A percentile compares a stretch with the other conserved stretches of the same genome.
These are phyloP conservation scores for Pipistrellus pipistrellus DNA, from an alignment of 2,797 vertebrate species.

Conservation along the genomic window DNA sequence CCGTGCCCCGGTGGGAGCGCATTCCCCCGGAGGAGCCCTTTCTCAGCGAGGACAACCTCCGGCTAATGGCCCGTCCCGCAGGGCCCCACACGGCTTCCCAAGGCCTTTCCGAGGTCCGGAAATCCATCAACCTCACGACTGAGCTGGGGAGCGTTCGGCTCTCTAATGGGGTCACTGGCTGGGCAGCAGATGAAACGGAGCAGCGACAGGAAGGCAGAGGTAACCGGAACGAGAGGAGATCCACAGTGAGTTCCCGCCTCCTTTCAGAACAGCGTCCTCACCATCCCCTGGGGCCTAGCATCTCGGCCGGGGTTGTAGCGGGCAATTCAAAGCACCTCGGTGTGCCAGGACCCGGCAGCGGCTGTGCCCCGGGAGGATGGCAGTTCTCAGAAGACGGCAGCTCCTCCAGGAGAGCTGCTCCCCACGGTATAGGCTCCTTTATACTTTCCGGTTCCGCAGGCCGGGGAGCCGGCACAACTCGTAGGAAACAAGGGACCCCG, in stretches of 20 bases:
- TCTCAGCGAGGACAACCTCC: not conserved
- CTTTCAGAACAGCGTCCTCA: not conserved
- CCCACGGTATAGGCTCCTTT: not conserved
- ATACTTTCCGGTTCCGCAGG: not conserved
- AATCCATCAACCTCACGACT: constrained; percentile 27
- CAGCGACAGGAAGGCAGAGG: constrained; percentile 8
- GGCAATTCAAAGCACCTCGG: not conserved
- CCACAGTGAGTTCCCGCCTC: not conserved
- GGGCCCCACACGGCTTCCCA: constrained; percentile 56
- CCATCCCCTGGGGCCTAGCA: not conserved
- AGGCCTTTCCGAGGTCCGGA: constrained; percentile 27
- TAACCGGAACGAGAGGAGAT: constrained; percentile 22
- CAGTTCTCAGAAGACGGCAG: not conserved
- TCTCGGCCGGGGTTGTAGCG: not conserved
- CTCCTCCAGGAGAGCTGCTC: not conserved
- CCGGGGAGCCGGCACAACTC: not conserved
- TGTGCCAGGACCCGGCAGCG: not conserved
- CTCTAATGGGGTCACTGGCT: constrained; percentile 61
- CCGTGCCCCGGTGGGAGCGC: rapidly evolving
- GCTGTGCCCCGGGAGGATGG: not conserved
- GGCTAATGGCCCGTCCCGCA: not conserved
- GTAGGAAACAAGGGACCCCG: not conserved
- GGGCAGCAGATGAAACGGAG: constrained; percentile 26
- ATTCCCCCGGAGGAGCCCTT: not conserved
- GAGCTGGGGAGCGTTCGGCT: not conserved